phyloP scores from a whole-genome alignment of 1,140 invertebrate species.

The Achroia grisella region DNA sequence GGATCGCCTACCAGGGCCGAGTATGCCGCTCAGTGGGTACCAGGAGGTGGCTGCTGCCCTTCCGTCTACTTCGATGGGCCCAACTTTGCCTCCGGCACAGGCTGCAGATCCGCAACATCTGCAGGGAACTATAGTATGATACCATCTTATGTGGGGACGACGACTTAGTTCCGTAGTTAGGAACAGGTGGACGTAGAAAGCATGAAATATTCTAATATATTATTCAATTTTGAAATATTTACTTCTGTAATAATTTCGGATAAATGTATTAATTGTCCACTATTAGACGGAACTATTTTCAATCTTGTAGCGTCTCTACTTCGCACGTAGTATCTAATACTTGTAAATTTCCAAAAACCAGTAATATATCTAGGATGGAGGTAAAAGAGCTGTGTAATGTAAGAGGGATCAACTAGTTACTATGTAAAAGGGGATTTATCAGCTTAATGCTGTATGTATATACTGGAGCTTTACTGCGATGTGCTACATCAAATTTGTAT shows the following conservation, averaged over 20 bases:
- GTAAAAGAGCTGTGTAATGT: conserved; percentile 45
- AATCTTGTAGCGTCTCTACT: conserved; percentile 29
- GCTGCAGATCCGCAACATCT: conserved; percentile 82
- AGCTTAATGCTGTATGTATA: conserved; percentile 42
- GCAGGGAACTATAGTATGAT: conserved; percentile 94
- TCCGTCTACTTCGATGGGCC: conserved; percentile 71
- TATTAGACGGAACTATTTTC: conserved; percentile 10
- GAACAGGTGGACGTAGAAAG: conserved; percentile 79
- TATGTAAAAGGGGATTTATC: conserved; percentile 38
- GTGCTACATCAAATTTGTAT: conserved; percentile 19
- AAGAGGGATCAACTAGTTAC: conserved; percentile 66
- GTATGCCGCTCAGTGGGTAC: conserved; percentile 45
- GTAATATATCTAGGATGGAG: conserved; percentile 16
- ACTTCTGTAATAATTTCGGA: not conserved
- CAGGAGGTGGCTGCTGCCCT: conserved; percentile 68
- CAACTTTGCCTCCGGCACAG: conserved; percentile 32
- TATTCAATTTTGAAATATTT: not conserved
- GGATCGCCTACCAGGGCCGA: conserved; percentile 69
- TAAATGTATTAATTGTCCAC: conserved; percentile 11
- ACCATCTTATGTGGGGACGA: conserved; percentile 92
- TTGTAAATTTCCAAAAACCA: not conserved
- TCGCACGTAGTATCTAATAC: conserved; percentile 15
- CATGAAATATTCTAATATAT: not conserved
- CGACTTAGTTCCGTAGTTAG: conserved; percentile 79
- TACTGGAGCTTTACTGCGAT: conserved; percentile 29